A percentile compares a stretch with the other conserved stretches of the same genome.
Conservation (phyloP, 2,888 invertebrate genomes). For the Chesias legatella region DNA sequence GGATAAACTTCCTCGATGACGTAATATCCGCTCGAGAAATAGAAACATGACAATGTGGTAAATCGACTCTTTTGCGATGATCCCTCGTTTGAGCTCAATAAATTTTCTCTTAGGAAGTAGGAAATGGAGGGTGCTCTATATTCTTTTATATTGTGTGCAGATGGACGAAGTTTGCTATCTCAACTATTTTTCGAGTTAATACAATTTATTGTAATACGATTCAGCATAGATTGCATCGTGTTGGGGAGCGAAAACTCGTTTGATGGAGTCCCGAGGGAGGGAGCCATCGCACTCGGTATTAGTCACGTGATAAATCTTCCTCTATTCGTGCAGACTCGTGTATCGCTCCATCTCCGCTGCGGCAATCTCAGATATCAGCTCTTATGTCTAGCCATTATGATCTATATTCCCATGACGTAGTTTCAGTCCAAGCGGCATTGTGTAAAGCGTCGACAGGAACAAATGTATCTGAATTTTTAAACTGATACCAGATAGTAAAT, state of each 20-base stretch:
- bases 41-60: conserved; percentile 73
- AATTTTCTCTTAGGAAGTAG: conserved; percentile 63
- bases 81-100: conserved; percentile 75
- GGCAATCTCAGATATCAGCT: conserved; percentile 21
- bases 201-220: conserved; percentile 81
- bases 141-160: conserved; percentile 68
- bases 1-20: conserved; percentile 61
- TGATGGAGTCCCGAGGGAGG: conserved; percentile 75
- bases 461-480: conserved; percentile 29
- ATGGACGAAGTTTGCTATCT: conserved; percentile 79
- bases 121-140: conserved; percentile 60
- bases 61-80: conserved; percentile 65
- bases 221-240: conserved; percentile 80
- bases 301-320: conserved; percentile 79
- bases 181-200: conserved; percentile 79
- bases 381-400: conserved; percentile 57
- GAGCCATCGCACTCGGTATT: conserved; percentile 71
- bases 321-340: conserved; percentile 45
- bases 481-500: conserved; percentile 28
- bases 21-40: conserved; percentile 69
- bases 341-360: conserved; percentile 44
- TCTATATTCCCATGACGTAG: conserved; percentile 56
- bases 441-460: conserved; percentile 30
- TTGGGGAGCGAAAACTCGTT: conserved; percentile 78
- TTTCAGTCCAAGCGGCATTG: conserved; percentile 53